Evolutionary conservation across 1,140 invertebrate species (phyloP).

Genomic region (Meloidogyne hapla): DNA sequence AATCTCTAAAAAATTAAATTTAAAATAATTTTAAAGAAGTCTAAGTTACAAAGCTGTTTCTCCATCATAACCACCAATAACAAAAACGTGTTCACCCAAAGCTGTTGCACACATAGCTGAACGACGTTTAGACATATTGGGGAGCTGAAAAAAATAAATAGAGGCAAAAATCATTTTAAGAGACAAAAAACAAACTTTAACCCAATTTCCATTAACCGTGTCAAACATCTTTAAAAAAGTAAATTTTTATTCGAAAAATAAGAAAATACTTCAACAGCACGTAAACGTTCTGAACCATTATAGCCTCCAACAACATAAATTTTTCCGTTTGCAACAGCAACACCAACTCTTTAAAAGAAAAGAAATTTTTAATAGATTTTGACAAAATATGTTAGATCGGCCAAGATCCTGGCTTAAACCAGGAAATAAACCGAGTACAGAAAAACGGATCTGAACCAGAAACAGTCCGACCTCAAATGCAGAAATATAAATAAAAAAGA

Average conservation of each 20-base stretch:
- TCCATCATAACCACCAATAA: slow-evolving; percentile 65
- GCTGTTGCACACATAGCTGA: slow-evolving; percentile 43
- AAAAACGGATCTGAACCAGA: too few relatives aligned
- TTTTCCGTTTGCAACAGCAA: slow-evolving; percentile 76
- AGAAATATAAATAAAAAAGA: too few relatives aligned
- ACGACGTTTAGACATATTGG: slow-evolving; percentile 31
- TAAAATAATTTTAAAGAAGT: neutral
- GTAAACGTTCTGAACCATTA: slow-evolving; percentile 78
- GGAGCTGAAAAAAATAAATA: slow-evolving; percentile 14
- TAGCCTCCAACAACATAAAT: slow-evolving; percentile 71
- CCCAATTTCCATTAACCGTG: slow-evolving; percentile 75
- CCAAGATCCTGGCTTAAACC: too few relatives aligned
- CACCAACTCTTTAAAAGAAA: slow-evolving; percentile 76
- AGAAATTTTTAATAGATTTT: too few relatives aligned
- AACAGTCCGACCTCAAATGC: too few relatives aligned
- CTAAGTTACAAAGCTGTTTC: slow-evolving; percentile 58
- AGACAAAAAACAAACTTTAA: slow-evolving; percentile 69
- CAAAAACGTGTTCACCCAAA: slow-evolving; percentile 41
- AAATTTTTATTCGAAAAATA: neutral
- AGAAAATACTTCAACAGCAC: slow-evolving; percentile 74
- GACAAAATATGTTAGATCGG: too few relatives aligned
- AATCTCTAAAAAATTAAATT: slow-evolving; percentile 16
- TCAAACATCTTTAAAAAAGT: slow-evolving; percentile 72
- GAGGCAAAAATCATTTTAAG: neutral
- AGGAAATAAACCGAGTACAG: too few relatives aligned